These are phyloP conservation scores for Eupithecia tripunctaria DNA, from an alignment of 2,888 invertebrate genomes.

Conservation along the genomic window DNA sequence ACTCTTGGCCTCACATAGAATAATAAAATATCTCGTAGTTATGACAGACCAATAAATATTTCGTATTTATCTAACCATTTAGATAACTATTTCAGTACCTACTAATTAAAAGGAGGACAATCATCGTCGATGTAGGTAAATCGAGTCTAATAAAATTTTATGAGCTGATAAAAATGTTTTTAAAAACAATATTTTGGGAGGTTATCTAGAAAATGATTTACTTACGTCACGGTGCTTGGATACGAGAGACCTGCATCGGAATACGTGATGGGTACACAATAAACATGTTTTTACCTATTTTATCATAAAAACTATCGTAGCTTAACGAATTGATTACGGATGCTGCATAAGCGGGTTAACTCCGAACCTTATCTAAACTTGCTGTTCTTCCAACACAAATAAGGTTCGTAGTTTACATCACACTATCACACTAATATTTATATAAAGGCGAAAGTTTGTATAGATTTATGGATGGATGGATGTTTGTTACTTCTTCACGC, in stretches of 20 bases:
- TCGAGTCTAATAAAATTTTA: constrained; percentile 64
- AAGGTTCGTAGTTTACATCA: no score
- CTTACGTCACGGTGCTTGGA: constrained; percentile 2
- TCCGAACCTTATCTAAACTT: no score
- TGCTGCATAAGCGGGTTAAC: no score
- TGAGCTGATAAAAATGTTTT: constrained; percentile 62
- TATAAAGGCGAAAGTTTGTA: no score
- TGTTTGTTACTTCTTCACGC: no score
- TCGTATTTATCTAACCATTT: constrained; percentile 44
- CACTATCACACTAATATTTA: no score
- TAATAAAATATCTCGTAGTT: not conserved
- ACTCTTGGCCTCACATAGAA: constrained; percentile 10
- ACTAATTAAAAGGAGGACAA: constrained; percentile 58
- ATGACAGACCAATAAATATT: constrained; percentile 32
- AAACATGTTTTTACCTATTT: no score
- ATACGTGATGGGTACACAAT: not conserved
- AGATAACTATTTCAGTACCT: constrained; percentile 48
- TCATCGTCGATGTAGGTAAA: constrained; percentile 79
- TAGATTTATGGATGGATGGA: no score
- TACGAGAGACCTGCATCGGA: not conserved
- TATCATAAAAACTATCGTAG: no score
- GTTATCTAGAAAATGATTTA: constrained; percentile 10
- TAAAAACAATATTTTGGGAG: constrained; percentile 35
- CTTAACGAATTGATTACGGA: no score
- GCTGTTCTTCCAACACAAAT: no score